Evolutionary conservation across 2,888 invertebrate genomes (phyloP).

Genomic region (Thysanoteuthis rhombus): DNA sequence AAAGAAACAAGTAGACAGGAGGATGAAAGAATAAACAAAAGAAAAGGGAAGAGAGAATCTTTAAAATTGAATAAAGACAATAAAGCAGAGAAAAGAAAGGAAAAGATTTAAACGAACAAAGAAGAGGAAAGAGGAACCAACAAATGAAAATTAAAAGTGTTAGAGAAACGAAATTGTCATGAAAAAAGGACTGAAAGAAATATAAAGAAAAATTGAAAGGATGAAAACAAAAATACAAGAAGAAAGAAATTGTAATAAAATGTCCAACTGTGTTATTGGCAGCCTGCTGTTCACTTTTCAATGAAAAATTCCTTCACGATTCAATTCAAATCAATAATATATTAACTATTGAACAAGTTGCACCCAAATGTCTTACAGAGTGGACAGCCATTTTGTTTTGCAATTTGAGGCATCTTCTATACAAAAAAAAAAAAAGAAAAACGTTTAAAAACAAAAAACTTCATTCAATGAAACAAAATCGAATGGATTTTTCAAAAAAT

Average conservation of each 20-base stretch:
- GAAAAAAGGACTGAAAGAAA: background rate
- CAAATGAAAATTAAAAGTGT: no score
- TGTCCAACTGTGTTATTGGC: slow-evolving; percentile 1
- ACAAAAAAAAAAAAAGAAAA: background rate
- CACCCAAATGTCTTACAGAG: background rate
- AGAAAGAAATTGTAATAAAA: background rate
- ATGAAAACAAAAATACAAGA: background rate
- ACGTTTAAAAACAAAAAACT: background rate
- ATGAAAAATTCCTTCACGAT: slow-evolving; percentile 12
- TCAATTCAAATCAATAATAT: slow-evolving; percentile 12
- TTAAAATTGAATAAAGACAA: background rate
- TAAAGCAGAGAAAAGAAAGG: background rate
- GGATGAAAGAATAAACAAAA: no score
- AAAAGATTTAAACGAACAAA: background rate
- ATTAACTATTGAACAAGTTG: slow-evolving; percentile 12
- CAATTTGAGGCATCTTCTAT: background rate
- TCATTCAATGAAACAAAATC: background rate
- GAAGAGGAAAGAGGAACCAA: background rate
- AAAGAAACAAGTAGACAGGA: no score
- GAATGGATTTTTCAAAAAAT: background rate
- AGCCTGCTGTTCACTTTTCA: slow-evolving; percentile 12
- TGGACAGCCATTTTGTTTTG: background rate
- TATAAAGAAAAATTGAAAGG: background rate
- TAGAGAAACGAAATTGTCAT: no score
- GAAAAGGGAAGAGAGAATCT: no score